Base-by-base conservation (phyloP, 2,888 invertebrate genomes). In the Leptopterna dolabrata region DNA sequence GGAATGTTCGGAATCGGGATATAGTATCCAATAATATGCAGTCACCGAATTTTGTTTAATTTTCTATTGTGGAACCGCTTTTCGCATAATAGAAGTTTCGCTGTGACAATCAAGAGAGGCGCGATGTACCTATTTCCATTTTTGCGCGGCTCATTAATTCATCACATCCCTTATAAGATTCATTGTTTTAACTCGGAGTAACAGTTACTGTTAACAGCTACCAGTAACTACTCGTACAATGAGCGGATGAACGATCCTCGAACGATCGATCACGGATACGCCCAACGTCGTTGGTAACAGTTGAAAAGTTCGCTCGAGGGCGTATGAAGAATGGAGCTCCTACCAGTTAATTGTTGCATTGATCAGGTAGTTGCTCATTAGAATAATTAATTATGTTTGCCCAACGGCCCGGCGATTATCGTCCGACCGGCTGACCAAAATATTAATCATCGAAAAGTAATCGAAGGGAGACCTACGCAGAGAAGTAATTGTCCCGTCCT, bases 321-420 rank as follows among this genome's bases (percentile, higher is more conserved):
- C 63, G 63, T 63, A 63, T 63, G 24, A 63, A 63, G 19, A 24
- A 63, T 63, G 63, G 63, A 63, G 24, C 19, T 36, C 7, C 51
- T n/a, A 19, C 24, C 45, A 45, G 45, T 45, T 78, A 78, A 78
- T 78, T 78, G 78, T 45, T 45, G 45, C 78, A 78, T 78, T 78
- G 78, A 78, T 78, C 78, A 78, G 78, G 78, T 78, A 78, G 78
- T n/a, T 24, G 9, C 78, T 78, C 78, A 41, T 27, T 45, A 43
- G 78, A 78, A 78, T 78, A 78, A 78, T 78, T 78, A 78, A 78
- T 78, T 45, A 78, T 45, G 78, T 78, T 78, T 78, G 78, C 45
- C 45, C 78, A 78, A 78, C 78, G n/a, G 45, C 19, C 76, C 30
- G n/a, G 45, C 45, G 78, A 27, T 63, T 63, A 63, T 63, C 63